These are phyloP conservation scores for Mobula hypostoma DNA, from an alignment of 2,113 vertebrate species.

Conservation along the genomic window DNA sequence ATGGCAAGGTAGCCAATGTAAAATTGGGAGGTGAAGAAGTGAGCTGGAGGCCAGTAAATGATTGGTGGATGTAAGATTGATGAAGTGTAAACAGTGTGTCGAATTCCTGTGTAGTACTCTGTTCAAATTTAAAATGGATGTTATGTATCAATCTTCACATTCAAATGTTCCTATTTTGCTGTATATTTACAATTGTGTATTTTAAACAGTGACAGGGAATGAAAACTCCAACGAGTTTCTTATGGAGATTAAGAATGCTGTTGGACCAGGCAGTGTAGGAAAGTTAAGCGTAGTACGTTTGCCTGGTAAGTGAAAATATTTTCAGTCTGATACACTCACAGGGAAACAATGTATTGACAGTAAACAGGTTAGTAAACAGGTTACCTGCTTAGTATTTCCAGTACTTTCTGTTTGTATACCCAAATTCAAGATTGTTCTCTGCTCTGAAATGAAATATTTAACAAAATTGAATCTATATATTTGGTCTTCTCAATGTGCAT, in stretches of 20 bases:
- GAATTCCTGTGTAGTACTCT: not conserved
- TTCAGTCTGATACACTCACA: not conserved
- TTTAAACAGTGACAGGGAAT: conserved; percentile 57
- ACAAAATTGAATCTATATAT: too few relatives aligned
- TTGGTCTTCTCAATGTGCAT: too few relatives aligned
- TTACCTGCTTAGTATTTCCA: too few relatives aligned
- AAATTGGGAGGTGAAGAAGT: too few relatives aligned
- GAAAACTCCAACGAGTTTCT: conserved; percentile 73
- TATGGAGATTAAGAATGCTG: conserved; percentile 78
- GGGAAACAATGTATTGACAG: not conserved
- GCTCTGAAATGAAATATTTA: too few relatives aligned
- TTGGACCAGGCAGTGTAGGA: conserved; percentile 72
- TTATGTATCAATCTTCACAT: not conserved
- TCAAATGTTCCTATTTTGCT: not conserved
- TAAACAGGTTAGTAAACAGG: not conserved
- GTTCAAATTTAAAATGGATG: not conserved
- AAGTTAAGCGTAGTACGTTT: conserved; percentile 51
- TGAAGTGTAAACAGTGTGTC: not conserved
- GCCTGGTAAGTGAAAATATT: conserved; percentile 52
- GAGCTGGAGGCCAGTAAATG: too few relatives aligned
- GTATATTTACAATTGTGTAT: not conserved
- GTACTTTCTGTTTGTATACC: too few relatives aligned
- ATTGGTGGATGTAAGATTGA: too few relatives aligned
- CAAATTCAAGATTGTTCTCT: too few relatives aligned
- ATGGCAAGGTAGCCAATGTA: too few relatives aligned